phyloP scores from a whole-genome alignment of 1,140 invertebrate genomes.

The Scaptomyza montana region DNA sequence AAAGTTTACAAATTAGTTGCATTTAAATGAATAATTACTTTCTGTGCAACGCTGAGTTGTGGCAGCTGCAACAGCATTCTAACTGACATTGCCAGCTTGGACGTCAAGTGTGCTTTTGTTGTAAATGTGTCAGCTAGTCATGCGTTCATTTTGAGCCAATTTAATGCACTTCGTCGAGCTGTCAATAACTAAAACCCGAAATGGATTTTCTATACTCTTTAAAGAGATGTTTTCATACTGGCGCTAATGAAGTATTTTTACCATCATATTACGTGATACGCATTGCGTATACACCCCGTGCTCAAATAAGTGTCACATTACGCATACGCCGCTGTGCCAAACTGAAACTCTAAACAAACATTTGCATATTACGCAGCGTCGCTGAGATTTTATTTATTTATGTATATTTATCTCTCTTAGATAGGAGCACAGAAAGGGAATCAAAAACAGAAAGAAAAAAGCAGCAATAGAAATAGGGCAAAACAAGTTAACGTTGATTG shows the following conservation, averaged over 20 bases:
- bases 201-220: not conserved
- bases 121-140: constrained; percentile 36
- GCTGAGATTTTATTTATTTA: constrained; percentile 41
- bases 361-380: constrained; percentile 65
- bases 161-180: constrained; percentile 32
- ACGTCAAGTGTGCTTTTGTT: no score
- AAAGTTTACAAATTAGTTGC: not conserved
- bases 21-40: no score
- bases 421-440: constrained; percentile 8
- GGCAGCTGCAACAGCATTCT: constrained; percentile 19
- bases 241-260: constrained; percentile 65
- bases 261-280: constrained; percentile 44
- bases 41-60: no score
- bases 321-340: constrained; percentile 31
- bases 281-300: constrained; percentile 51
- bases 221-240: constrained; percentile 28
- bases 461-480: constrained; percentile 60
- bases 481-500: constrained; percentile 81
- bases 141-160: constrained; percentile 54
- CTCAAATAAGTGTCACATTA: constrained; percentile 16
- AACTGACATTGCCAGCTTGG: no score
- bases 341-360: constrained; percentile 71
- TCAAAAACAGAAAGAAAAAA: constrained; percentile 1
- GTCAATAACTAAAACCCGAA: not conserved
- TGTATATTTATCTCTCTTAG: constrained; percentile 24